Percentiles rank a stretch among this genome's conserved stretches.
Conservation (phyloP, 2,888 invertebrate genomes). For the Siphlonurus alternatus region DNA sequence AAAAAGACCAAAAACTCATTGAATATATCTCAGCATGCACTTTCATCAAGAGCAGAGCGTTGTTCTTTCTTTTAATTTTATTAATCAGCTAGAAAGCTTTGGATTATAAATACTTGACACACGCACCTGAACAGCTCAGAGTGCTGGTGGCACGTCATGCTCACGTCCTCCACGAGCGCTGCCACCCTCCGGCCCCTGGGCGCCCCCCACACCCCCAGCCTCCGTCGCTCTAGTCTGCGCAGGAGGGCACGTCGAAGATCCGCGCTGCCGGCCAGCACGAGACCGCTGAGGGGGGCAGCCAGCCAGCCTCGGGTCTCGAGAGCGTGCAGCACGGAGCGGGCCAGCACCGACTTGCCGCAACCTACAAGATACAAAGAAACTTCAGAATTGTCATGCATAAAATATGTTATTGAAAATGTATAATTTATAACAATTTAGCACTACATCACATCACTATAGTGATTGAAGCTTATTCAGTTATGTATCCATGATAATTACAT, state of each 20-base stretch:
- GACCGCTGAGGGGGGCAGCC: constrained; percentile 70
- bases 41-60: too few relatives aligned
- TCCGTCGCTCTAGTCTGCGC: constrained; percentile 64
- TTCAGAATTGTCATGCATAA: too few relatives aligned
- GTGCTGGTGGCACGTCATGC: constrained; percentile 34
- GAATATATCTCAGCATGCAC: too few relatives aligned
- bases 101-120: too few relatives aligned
- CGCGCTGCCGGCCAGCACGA: constrained; percentile 75
- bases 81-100: too few relatives aligned
- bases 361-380: constrained; percentile 32
- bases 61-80: too few relatives aligned
- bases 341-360: constrained; percentile 79
- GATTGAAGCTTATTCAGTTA: too few relatives aligned
- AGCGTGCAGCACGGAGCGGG: constrained; percentile 50
- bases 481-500: too few relatives aligned
- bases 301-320: constrained; percentile 42
- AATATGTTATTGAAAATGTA: too few relatives aligned
- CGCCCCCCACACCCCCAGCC: constrained; percentile 61
- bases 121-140: too few relatives aligned
- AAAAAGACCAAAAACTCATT: too few relatives aligned
- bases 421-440: neutral
- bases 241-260: constrained; percentile 75
- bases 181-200: constrained; percentile 68
- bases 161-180: constrained; percentile 80
- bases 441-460: too few relatives aligned